phyloP scores from a whole-genome alignment of 2,113 vertebrate species.

The Bubo scandiacus region DNA sequence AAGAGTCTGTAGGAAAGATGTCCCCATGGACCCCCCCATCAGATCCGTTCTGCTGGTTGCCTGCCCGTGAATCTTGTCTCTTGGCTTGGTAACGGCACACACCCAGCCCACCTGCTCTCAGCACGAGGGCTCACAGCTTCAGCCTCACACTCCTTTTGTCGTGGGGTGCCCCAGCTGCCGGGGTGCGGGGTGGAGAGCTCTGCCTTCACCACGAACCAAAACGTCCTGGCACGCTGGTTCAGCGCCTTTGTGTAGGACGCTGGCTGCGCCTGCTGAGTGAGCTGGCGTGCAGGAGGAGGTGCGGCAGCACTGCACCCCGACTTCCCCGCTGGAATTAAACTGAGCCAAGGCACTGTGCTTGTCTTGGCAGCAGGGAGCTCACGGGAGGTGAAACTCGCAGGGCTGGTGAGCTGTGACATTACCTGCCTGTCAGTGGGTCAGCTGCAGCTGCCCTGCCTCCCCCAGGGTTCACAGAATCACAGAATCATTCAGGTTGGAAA shows the following conservation, averaged over 20 bases:
- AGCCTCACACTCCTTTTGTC: neutral
- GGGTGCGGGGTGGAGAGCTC: neutral
- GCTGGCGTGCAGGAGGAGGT: neutral
- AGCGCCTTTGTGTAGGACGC: neutral
- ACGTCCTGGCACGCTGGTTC: neutral
- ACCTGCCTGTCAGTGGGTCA: neutral
- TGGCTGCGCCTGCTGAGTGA: accelerated
- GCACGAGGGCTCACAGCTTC: neutral
- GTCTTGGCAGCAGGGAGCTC: neutral
- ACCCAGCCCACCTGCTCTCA: neutral
- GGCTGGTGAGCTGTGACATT: neutral
- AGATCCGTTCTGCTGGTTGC: neutral
- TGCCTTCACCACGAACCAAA: neutral
- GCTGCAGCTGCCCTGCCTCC: no score
- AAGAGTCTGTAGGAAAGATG: neutral
- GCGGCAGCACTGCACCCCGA: neutral
- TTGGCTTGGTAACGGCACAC: no score
- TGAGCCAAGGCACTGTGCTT: neutral
- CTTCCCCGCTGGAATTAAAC: neutral
- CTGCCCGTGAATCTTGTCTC: neutral
- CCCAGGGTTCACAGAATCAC: no score
- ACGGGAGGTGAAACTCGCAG: neutral
- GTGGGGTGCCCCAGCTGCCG: neutral
- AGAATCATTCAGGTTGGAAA: no score
- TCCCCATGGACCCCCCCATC: neutral